Evolutionary conservation across 2,888 invertebrate species (phyloP).

Genomic region (Scelioninae gen. 1): DNA sequence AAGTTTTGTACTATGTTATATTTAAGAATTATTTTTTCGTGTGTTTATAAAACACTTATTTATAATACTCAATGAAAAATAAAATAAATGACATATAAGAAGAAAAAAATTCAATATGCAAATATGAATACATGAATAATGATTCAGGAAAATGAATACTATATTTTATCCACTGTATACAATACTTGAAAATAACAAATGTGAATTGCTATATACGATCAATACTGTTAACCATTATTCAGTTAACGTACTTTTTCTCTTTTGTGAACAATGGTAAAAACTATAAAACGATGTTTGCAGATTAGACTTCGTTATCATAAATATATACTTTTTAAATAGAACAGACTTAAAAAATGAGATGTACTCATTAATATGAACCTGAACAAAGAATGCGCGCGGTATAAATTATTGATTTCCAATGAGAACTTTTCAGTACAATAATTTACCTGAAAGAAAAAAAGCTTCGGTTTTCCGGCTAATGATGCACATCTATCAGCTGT

Average conservation of each 20-base stretch:
- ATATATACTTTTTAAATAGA: conserved; percentile 8
- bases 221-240: conserved; percentile 51
- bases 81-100: too few species aligned
- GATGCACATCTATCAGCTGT: conserved; percentile 85
- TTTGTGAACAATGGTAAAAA: neutral
- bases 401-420: conserved; percentile 43
- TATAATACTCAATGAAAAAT: too few species aligned
- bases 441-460: conserved; percentile 87
- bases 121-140: conserved; percentile 13
- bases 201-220: conserved; percentile 56
- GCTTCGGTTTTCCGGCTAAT: conserved; percentile 87
- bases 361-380: conserved; percentile 8
- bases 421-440: conserved; percentile 9
- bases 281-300: conserved; percentile 18
- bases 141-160: conserved; percentile 39
- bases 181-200: conserved; percentile 50
- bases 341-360: conserved; percentile 13
- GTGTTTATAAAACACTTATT: too few species aligned
- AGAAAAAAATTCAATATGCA: too few species aligned
- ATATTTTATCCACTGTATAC: conserved; percentile 36
- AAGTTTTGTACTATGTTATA: too few species aligned
- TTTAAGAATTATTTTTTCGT: too few species aligned
- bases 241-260: conserved; percentile 26
- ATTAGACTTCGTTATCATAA: conserved; percentile 4
- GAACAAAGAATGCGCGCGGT: neutral